These are phyloP conservation scores for Alauda arvensis DNA, from an alignment of 2,797 vertebrate species.

Conservation along the genomic window DNA sequence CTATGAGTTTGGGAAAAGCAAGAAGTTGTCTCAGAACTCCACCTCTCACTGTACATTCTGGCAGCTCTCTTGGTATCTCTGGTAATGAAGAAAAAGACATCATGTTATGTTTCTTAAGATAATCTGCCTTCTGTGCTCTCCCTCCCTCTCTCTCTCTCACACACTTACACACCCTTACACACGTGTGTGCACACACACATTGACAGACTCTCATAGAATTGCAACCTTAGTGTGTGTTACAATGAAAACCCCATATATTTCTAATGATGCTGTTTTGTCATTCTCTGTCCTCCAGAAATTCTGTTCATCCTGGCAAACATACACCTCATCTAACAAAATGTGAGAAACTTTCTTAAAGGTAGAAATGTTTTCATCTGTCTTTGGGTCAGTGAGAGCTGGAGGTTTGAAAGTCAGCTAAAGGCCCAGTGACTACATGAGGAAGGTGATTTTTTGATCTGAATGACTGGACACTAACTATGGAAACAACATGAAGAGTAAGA, in stretches of 20 bases:
- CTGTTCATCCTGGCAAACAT: background rate
- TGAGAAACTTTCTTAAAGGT: background rate
- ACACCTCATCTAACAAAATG: background rate
- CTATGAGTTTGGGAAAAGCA: background rate
- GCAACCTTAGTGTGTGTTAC: background rate
- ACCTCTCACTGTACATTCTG: background rate
- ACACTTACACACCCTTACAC: too few species aligned
- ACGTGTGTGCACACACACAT: fast-evolving
- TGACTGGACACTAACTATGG: background rate
- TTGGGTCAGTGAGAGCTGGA: background rate
- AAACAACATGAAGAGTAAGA: background rate
- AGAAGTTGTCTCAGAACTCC: background rate
- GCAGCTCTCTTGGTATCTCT: background rate
- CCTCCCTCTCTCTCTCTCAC: background rate
- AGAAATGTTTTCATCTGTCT: background rate
- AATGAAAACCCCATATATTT: background rate
- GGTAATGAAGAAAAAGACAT: background rate
- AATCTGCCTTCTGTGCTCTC: background rate
- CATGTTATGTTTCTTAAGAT: background rate
- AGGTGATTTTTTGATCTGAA: background rate
- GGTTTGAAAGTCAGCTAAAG: background rate
- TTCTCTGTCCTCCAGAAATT: background rate
- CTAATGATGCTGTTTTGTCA: background rate
- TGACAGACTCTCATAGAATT: background rate
- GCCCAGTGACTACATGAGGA: background rate